phyloP scores from a whole-genome alignment of 1,140 invertebrate genomes.

The Caenorhabditis brenneri region DNA sequence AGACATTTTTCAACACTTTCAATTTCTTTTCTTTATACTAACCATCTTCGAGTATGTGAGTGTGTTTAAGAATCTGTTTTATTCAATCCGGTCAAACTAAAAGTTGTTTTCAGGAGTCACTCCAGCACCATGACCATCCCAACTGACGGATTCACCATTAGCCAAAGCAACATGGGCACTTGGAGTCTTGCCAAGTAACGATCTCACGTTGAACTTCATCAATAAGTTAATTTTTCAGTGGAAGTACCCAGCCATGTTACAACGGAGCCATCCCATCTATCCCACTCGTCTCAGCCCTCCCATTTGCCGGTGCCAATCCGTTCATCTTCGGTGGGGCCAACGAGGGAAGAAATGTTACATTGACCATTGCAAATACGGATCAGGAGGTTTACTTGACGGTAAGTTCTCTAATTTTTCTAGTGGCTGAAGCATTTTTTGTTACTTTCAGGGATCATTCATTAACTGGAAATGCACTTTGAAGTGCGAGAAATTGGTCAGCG shows the following conservation, averaged over 20 bases:
- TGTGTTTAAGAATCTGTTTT: not conserved
- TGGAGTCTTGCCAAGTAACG: constrained; percentile 16
- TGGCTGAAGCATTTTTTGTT: not conserved
- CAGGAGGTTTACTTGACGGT: constrained; percentile 58
- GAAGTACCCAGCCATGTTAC: not conserved
- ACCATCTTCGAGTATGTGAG: not conserved
- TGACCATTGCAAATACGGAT: constrained; percentile 44
- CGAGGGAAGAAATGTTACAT: constrained; percentile 20
- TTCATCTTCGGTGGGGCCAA: constrained; percentile 2
- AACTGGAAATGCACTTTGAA: constrained; percentile 65
- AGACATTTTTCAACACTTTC: not conserved
- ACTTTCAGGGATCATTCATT: constrained; percentile 63
- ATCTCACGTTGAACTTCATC: not conserved
- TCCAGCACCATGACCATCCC: constrained; percentile 2
- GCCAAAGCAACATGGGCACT: not conserved
- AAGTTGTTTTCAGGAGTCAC: not conserved
- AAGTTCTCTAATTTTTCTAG: constrained; percentile 41
- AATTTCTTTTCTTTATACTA: not conserved
- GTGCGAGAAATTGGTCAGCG: constrained; percentile 55
- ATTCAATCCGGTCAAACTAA: not conserved
- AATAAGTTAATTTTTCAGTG: not conserved
- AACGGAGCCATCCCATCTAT: constrained; percentile 10
- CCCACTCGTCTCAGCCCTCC: constrained; percentile 11
- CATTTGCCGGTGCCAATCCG: constrained; percentile 22
- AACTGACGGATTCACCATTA: constrained; percentile 27